Percentiles rank a stretch among this genome's conserved stretches.
Conservation (phyloP, 1,140 invertebrate genomes). For the Bombus cullumanus region DNA sequence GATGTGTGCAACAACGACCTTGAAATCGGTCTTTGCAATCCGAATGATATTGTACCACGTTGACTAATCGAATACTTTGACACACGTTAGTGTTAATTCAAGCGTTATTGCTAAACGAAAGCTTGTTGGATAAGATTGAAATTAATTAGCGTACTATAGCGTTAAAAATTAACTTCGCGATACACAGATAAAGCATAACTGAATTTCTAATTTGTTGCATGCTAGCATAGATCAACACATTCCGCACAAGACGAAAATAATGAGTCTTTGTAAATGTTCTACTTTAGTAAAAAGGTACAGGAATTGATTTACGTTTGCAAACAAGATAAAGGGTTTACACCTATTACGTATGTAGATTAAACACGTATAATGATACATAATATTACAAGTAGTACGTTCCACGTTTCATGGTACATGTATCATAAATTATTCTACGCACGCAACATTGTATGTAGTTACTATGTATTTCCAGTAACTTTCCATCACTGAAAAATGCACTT, state of each 20-base stretch:
- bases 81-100: neutral
- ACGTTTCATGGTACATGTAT: neutral
- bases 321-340: neutral
- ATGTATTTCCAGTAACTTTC: neutral
- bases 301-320: conserved; percentile 1
- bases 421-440: neutral
- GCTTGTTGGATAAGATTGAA: neutral
- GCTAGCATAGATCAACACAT: neutral
- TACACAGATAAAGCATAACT: neutral
- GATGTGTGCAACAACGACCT: neutral
- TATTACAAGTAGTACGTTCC: neutral
- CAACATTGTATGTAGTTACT: neutral
- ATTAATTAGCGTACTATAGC: neutral
- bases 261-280: neutral
- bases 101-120: neutral
- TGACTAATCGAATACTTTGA: neutral
- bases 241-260: neutral
- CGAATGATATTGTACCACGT: neutral
- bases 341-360: neutral
- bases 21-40: neutral
- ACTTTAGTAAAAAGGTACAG: neutral
- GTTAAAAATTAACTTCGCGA: neutral
- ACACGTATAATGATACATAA: neutral
- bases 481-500: neutral
- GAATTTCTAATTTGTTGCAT: neutral